Evolutionary conservation across 2,113 vertebrate species (phyloP).

Genomic region (Phalacrocorax carbo): DNA sequence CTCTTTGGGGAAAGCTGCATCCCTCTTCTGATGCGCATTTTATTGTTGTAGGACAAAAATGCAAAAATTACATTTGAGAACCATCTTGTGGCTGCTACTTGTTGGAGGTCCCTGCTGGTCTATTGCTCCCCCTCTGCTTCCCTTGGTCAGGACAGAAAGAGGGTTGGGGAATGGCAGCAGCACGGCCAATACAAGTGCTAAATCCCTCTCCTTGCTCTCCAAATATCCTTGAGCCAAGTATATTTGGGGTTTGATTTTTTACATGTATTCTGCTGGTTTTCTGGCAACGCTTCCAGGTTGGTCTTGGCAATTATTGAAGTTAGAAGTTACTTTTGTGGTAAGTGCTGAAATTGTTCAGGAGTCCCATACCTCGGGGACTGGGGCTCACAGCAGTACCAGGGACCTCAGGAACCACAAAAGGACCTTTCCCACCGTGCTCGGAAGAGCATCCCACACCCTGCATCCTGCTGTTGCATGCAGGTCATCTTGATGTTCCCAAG

Average conservation of each 20-base stretch:
- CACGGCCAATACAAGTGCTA: fast-evolving
- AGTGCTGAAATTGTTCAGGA: neutral
- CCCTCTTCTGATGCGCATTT: neutral
- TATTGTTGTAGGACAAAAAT: neutral
- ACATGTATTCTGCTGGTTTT: neutral
- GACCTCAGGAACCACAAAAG: fast-evolving
- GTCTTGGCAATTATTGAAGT: neutral
- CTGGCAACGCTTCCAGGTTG: neutral
- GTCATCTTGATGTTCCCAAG: neutral
- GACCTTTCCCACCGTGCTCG: fast-evolving
- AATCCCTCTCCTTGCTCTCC: neutral
- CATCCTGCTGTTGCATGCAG: fast-evolving
- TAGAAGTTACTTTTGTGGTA: neutral
- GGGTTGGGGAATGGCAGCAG: neutral
- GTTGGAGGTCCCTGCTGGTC: neutral
- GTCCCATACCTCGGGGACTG: fast-evolving
- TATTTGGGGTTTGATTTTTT: neutral
- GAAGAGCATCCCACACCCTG: neutral
- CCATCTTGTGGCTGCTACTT: neutral
- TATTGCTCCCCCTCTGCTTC: neutral
- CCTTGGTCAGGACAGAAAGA: neutral
- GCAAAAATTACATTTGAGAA: neutral
- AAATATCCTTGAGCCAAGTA: neutral
- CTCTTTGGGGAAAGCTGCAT: neutral
- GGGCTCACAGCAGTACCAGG: neutral